A percentile compares a stretch with the other conserved stretches of the same genome.
Evolutionary conservation across 2,888 invertebrate genomes (phyloP).

Genomic region (Muschampia staudingeri): DNA sequence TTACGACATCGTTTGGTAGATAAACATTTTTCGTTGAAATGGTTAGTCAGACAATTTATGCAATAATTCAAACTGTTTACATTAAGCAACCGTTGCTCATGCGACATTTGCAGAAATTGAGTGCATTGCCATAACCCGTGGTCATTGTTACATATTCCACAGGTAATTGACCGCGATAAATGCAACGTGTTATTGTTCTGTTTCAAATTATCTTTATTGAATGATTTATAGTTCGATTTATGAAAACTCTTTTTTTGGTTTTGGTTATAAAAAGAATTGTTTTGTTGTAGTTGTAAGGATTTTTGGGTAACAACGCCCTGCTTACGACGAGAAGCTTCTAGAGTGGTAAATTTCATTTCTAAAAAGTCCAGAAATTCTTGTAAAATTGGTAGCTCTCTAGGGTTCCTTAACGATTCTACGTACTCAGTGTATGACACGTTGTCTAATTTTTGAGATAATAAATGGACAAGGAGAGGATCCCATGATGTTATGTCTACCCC

Average conservation of each 20-base stretch:
- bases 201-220: background rate
- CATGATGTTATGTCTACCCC: conserved; percentile 15
- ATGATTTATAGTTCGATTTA: background rate
- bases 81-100: conserved; percentile 27
- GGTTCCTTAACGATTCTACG: background rate
- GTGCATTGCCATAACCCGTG: conserved; percentile 11
- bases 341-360: conserved; percentile 22
- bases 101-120: conserved; percentile 6
- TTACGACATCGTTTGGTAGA: conserved; percentile 46
- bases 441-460: conserved; percentile 3
- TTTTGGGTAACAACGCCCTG: background rate
- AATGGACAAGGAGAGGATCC: conserved; percentile 18
- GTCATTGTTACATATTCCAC: conserved; percentile 5
- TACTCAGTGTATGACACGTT: background rate
- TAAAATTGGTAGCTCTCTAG: conserved; percentile 10
- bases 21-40: conserved; percentile 38
- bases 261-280: background rate
- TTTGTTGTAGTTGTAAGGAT: background rate
- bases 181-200: background rate
- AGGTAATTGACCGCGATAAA: conserved; percentile 11
- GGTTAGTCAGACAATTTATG: conserved; percentile 40
- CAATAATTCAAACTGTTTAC: conserved; percentile 37
- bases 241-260: background rate
- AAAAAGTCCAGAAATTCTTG: conserved; percentile 13
- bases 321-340: conserved; percentile 9